Evolutionary conservation across 2,113 vertebrate species (phyloP), one percentile per base, ranked within the genome.

Genomic region (Hucho hucho): DNA sequence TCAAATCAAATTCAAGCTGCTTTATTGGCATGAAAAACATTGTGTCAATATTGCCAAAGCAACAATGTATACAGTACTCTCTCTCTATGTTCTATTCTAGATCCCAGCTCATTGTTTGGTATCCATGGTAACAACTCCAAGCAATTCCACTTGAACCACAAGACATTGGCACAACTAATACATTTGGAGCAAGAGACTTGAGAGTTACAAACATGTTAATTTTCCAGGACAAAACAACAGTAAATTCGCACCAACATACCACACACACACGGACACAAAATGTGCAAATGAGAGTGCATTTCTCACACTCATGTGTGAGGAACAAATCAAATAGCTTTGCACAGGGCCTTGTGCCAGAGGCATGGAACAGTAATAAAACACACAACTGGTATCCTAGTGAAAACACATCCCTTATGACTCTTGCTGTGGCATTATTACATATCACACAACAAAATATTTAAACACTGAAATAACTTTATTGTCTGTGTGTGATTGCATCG

Each of bases 21-120:
- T n/a, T n/a, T n/a, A n/a, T n/a, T n/a, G n/a, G n/a, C n/a, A n/a
- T n/a, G n/a, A n/a, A n/a, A n/a, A n/a, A n/a, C n/a, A n/a, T n/a
- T n/a, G n/a, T n/a, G n/a, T n/a, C n/a, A n/a, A n/a, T n/a, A n/a
- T n/a, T n/a, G n/a, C n/a, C n/a, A n/a, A n/a, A n/a, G n/a, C n/a
- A n/a, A n/a, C n/a, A n/a, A n/a, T n/a, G n/a, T n/a, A n/a, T n/a
- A n/a, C n/a, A n/a, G n/a, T n/a, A n/a, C n/a, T n/a, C 14, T 72
- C 86, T 90, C 80, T 88, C 87, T 89, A 91, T 87, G 81, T 92
- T 90, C 89, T 89, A 88, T 88, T 89, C 90, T 90, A 81, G 91
- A 89, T 88, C 88, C 70, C 65, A 84, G 82, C 83, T 93, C 92
- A 93, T 93, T 93, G 92, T 94, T 93, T 92, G 91, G 92, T 94